Evolutionary conservation across 1,140 invertebrate species (phyloP), one percentile per base, ranked within the genome.

Genomic region (Lamellibrachia luymesi): DNA sequence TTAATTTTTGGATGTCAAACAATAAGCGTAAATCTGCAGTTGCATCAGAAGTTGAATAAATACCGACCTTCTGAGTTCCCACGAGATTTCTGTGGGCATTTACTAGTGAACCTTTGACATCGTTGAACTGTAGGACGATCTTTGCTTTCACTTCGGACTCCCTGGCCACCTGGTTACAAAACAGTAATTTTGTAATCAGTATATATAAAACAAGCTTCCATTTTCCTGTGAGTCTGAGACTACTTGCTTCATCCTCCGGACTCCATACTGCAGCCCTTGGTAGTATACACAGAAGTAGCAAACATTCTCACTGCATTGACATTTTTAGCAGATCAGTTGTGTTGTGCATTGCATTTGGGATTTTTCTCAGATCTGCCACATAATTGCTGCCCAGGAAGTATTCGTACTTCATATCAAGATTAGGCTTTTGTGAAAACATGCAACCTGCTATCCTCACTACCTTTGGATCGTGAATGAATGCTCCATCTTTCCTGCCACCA

Each of bases 401-500:
- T 80, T 80, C 2, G 64, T 80, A 80, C 64, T 80, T 80, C 8
- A 80, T 80, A 17, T 17, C 8, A 80, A 80, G 6, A 0, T 22
- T 80, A 10, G 64, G 13, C 7, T 80, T 22, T 80, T 10, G 8
- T 8, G 25, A 80, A 80, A 80, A 22, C 2, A 1, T 80, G 64
- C 96, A 96, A 93, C 8, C 93, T 94, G 93, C 50, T 92, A 91
- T 51, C 56, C 96, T 96, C 13, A 1, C 64, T 92, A 99, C 97
- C 96, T 98, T 98, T 8, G 98, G 98, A 97, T 99, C 98, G 96
- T 99, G 98, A 91, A 99, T 97, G 97, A 99, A 99, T 92, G 97
- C 97, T 94, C 97, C 97, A 56, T 98, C 98, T 95, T 97, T 97
- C n/a, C 97, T 97, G 52, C 97, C 97, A 52, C 98, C 98, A 0